phyloP scores from a whole-genome alignment of 2,888 invertebrate species.

The Agonopterix arenella region DNA sequence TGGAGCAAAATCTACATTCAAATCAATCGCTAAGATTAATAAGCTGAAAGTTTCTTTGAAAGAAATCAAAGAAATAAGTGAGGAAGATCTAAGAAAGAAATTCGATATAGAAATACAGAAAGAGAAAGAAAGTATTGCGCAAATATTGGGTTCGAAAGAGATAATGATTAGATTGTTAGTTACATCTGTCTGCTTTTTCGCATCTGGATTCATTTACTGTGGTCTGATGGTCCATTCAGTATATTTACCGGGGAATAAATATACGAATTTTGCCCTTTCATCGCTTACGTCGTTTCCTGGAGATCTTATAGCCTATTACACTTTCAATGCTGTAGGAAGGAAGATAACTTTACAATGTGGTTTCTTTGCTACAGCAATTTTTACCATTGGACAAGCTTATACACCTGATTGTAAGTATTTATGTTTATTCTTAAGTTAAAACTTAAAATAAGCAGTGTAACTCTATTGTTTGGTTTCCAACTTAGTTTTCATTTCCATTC shows the following conservation, averaged over 20 bases:
- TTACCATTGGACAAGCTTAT: constrained; percentile 40
- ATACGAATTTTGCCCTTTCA: constrained; percentile 47
- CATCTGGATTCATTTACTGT: constrained; percentile 54
- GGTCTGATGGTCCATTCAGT: constrained; percentile 49
- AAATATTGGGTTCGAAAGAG: constrained; percentile 46
- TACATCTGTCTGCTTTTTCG: constrained; percentile 47
- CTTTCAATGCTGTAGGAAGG: constrained; percentile 47
- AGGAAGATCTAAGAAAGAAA: constrained; percentile 35
- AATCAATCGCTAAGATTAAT: constrained; percentile 36
- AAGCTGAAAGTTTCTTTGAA: constrained; percentile 33
- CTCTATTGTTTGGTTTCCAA: too few relatives aligned
- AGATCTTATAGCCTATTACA: constrained; percentile 42
- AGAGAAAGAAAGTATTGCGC: constrained; percentile 42
- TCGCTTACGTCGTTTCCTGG: constrained; percentile 53
- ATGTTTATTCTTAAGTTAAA: background rate
- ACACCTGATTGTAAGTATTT: constrained; percentile 46
- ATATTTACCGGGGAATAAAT: constrained; percentile 53
- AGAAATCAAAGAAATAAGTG: constrained; percentile 36
- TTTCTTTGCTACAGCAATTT: constrained; percentile 38
- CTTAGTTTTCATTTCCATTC: too few relatives aligned
- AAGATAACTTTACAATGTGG: constrained; percentile 44
- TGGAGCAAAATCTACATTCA: constrained; percentile 42
- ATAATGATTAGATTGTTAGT: constrained; percentile 47
- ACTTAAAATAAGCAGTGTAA: too few relatives aligned
- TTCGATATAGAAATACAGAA: constrained; percentile 44